Conservation (phyloP, 2,113 vertebrate genomes). For the Oreotrochilus melanogaster region DNA sequence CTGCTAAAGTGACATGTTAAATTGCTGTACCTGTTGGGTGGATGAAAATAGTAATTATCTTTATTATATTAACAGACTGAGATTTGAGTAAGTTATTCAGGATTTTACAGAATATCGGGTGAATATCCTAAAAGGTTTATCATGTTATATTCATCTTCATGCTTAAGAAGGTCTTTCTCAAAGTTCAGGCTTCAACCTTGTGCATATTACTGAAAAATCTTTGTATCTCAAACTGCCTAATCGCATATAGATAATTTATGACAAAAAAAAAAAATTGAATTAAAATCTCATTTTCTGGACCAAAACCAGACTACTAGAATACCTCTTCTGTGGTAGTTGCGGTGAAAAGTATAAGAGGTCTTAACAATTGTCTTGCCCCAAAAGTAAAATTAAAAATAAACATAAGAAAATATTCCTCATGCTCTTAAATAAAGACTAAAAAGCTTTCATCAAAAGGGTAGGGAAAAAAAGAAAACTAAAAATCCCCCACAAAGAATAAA, state of each 20-base stretch:
- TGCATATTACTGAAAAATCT: background rate
- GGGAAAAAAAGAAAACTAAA: background rate
- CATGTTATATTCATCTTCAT: background rate
- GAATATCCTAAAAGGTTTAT: background rate
- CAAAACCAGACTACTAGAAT: background rate
- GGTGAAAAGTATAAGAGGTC: background rate
- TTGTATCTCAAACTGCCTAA: background rate
- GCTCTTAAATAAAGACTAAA: background rate
- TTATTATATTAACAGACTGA: background rate
- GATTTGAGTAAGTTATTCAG: background rate
- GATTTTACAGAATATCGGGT: background rate
- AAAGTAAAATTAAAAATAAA: background rate
- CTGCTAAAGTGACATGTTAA: background rate
- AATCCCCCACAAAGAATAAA: background rate
- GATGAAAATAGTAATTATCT: background rate
- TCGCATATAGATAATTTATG: background rate
- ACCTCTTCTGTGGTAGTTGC: background rate
- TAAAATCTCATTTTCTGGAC: background rate
- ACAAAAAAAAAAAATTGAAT: background rate
- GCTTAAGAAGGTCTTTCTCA: background rate
- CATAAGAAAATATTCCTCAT: background rate
- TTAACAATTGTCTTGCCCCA: background rate
- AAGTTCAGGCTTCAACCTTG: background rate
- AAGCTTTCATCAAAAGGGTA: background rate
- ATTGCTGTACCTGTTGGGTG: background rate